Conservation (phyloP, 1,140 invertebrate genomes). For the Sinonovacula constricta region DNA sequence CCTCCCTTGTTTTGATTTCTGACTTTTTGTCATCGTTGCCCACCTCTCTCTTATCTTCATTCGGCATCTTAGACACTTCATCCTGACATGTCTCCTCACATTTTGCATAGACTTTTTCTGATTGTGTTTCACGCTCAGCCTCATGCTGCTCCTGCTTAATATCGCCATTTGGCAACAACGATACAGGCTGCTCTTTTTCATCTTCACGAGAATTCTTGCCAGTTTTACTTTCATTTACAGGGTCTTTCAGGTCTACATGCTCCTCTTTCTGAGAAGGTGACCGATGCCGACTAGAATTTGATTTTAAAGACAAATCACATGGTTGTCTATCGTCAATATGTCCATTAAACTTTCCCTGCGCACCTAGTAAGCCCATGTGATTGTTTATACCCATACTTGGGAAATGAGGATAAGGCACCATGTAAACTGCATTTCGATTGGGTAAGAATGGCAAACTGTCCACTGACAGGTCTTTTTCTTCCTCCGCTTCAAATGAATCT, state of each 20-base stretch:
- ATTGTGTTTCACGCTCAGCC: neutral
- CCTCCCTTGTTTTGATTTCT: neutral
- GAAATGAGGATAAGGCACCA: slow-evolving; percentile 58
- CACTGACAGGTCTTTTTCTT: slow-evolving; percentile 52
- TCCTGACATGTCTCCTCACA: neutral
- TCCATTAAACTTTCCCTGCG: slow-evolving; percentile 22
- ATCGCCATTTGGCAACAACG: neutral
- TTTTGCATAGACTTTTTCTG: slow-evolving; percentile 2
- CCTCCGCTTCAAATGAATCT: slow-evolving; percentile 70
- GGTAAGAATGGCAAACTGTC: slow-evolving; percentile 49
- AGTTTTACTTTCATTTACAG: neutral
- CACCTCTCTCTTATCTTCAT: neutral
- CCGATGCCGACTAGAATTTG: slow-evolving; percentile 20
- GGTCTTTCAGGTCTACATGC: no score
- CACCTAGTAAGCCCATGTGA: slow-evolving; percentile 30
- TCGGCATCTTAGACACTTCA: neutral
- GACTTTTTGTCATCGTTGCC: neutral
- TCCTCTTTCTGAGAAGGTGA: slow-evolving; percentile 14
- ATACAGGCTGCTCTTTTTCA: neutral
- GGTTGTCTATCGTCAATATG: slow-evolving; percentile 41
- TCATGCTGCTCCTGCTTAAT: neutral
- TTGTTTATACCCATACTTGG: slow-evolving; percentile 28
- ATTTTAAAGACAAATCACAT: slow-evolving; percentile 51
- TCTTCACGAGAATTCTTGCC: neutral
- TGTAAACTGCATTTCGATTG: slow-evolving; percentile 62